A percentile compares a stretch with the other conserved stretches of the same genome.
Evolutionary conservation across 37 sponge, comb jelly and placozoan species (phyloP).

Genomic region (Cladorhizidae sp.): DNA sequence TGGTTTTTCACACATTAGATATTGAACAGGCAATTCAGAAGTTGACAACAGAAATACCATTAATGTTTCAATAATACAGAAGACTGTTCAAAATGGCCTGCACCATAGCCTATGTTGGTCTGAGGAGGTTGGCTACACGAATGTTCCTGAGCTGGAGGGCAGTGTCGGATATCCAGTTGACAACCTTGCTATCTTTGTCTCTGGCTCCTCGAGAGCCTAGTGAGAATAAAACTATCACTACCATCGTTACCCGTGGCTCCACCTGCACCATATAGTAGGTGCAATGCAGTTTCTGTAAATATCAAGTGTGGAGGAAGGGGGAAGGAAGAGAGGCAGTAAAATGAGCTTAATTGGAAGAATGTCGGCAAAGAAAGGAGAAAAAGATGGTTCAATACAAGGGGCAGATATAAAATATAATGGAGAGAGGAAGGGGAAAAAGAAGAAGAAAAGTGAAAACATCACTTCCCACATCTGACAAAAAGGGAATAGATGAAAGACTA

Average conservation of each 20-base stretch:
- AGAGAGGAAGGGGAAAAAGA: no score
- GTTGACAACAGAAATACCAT: no score
- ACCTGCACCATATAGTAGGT: constrained; percentile 51
- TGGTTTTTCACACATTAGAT: no score
- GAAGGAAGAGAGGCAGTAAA: not conserved
- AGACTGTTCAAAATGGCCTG: no score
- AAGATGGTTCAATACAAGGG: not conserved
- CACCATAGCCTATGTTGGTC: constrained; percentile 11
- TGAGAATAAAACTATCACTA: constrained; percentile 27
- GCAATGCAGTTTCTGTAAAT: constrained; percentile 53
- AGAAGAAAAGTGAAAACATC: not conserved
- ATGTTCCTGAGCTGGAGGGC: constrained; percentile 40
- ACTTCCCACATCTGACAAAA: no score
- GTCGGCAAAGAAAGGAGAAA: not conserved
- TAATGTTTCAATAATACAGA: no score
- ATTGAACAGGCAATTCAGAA: no score
- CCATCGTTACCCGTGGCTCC: constrained; percentile 28
- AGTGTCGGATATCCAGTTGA: constrained; percentile 18
- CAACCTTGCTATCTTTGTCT: constrained; percentile 38
- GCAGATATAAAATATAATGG: not conserved
- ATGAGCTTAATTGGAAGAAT: not conserved
- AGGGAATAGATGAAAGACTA: no score
- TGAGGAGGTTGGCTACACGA: constrained; percentile 21
- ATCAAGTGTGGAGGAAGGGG: not conserved
- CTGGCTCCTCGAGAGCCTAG: constrained; percentile 1